Conservation (phyloP, 2,888 invertebrate species). For the Tholera decimalis region DNA sequence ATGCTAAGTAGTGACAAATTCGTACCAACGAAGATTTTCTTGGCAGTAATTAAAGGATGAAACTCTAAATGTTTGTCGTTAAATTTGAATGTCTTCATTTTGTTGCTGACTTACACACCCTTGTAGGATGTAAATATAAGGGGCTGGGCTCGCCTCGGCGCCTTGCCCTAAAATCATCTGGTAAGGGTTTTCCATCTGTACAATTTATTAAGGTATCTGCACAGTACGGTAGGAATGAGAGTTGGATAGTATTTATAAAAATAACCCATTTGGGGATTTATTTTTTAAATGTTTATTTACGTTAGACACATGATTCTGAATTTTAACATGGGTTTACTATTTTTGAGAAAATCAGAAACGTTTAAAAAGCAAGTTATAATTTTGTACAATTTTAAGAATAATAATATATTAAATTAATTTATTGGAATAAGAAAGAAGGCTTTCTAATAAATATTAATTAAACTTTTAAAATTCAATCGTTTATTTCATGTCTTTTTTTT, state of each 20-base stretch:
- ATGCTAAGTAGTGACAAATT: slow-evolving; percentile 71
- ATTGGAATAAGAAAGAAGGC: too few relatives aligned
- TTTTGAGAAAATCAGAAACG: background rate
- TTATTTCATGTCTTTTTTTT: background rate
- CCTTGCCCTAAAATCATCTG: slow-evolving; percentile 52
- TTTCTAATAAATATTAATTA: too few relatives aligned
- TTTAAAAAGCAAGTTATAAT: too few relatives aligned
- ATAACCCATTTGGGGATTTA: slow-evolving; percentile 42
- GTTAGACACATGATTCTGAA: background rate
- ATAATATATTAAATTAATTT: too few relatives aligned
- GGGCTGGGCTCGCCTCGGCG: slow-evolving; percentile 27
- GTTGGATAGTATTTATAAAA: slow-evolving; percentile 58
- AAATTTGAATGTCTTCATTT: slow-evolving; percentile 62
- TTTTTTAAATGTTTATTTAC: slow-evolving; percentile 36
- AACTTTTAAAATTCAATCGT: too few relatives aligned
- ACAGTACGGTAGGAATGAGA: slow-evolving; percentile 54
- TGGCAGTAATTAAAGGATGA: slow-evolving; percentile 71
- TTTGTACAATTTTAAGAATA: too few relatives aligned
- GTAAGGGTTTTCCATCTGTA: slow-evolving; percentile 58
- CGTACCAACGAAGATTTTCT: slow-evolving; percentile 66
- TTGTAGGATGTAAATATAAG: slow-evolving; percentile 55
- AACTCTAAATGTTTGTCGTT: slow-evolving; percentile 66
- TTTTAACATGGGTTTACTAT: background rate
- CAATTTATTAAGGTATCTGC: slow-evolving; percentile 62
- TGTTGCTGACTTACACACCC: slow-evolving; percentile 57